phyloP scores from a whole-genome alignment of 2,113 vertebrate species.

The Bucco capensis region DNA sequence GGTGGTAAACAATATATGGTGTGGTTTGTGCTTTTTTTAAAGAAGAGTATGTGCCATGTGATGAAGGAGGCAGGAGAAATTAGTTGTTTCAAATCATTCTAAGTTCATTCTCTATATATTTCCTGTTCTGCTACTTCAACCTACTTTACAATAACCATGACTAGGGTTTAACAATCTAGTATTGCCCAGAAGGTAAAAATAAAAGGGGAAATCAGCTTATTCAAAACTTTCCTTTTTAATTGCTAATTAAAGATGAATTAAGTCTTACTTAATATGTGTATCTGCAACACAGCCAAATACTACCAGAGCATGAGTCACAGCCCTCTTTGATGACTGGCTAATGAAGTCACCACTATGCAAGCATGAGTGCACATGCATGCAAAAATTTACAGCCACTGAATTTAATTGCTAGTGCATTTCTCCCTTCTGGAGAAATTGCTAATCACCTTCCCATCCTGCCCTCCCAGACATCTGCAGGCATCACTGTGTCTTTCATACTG shows the following conservation, averaged over 20 bases:
- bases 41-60: background rate
- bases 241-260: slow-evolving; percentile 35
- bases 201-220: background rate
- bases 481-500: background rate
- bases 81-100: background rate
- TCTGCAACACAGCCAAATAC: background rate
- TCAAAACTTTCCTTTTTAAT: background rate
- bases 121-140: background rate
- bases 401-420: background rate
- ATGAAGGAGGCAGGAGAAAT: background rate
- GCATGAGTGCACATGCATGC: background rate
- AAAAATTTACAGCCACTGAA: background rate
- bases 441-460: background rate
- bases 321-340: background rate
- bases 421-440: background rate
- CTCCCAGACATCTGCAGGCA: background rate
- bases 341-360: background rate
- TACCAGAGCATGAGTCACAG: background rate
- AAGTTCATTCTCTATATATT: background rate
- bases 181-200: background rate
- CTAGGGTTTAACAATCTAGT: background rate
- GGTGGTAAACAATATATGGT: slow-evolving; percentile 1
- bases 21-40: background rate
- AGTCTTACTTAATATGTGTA: background rate
- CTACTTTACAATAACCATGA: background rate